phyloP scores from a whole-genome alignment of 2,113 vertebrate species.

The Elephantulus edwardii region DNA sequence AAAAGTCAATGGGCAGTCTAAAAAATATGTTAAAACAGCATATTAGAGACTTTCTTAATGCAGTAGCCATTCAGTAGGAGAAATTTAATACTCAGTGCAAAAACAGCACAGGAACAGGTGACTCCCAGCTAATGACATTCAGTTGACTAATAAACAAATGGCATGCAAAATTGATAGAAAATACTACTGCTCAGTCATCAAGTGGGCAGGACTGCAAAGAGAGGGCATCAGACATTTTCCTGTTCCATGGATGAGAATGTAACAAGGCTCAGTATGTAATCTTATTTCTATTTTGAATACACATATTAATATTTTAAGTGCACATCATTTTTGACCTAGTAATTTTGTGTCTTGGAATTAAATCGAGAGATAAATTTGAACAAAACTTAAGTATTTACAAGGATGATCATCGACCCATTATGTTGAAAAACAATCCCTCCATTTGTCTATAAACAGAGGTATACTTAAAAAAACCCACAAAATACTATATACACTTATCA shows the following conservation, averaged over 20 bases:
- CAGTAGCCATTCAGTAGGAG: not conserved
- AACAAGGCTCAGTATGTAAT: not conserved
- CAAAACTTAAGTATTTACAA: not conserved
- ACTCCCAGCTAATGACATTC: not conserved
- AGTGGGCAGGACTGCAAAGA: not conserved
- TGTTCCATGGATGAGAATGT: fast-evolving
- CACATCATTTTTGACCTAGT: not conserved
- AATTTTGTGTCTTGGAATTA: not conserved
- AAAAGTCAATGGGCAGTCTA: not conserved
- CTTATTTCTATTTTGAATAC: not conserved
- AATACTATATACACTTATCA: not conserved
- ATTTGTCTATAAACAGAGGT: not conserved
- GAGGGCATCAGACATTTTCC: not conserved
- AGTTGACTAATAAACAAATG: not conserved
- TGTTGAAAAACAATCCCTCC: not conserved
- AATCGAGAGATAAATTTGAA: constrained; percentile 19
- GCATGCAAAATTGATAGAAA: constrained; percentile 6
- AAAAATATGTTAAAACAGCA: not conserved
- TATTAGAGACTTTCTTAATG: not conserved
- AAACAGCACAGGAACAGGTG: not conserved
- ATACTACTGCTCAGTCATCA: not conserved
- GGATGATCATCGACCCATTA: not conserved
- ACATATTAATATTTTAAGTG: not conserved
- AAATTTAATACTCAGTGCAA: not conserved
- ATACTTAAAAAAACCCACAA: not conserved